phyloP scores from a whole-genome alignment of 2,113 vertebrate genomes.

The Vidua chalybeata region DNA sequence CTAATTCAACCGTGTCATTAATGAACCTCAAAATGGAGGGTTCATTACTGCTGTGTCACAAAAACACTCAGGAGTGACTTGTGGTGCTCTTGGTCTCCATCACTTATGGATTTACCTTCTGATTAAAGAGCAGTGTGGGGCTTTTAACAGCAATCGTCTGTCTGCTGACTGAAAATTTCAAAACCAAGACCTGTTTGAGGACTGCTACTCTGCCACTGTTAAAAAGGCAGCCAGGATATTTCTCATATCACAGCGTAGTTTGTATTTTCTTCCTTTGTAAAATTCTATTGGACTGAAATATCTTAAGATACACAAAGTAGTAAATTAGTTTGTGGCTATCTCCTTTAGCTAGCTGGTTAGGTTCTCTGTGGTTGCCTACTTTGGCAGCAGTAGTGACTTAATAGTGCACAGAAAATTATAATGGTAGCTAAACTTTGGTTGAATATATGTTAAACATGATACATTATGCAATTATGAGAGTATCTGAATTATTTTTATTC shows the following conservation, averaged over 20 bases:
- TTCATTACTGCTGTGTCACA: neutral
- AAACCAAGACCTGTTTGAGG: neutral
- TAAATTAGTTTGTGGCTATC: neutral
- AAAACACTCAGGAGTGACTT: neutral
- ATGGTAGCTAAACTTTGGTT: neutral
- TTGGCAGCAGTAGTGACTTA: neutral
- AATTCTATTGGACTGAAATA: neutral
- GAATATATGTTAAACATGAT: neutral
- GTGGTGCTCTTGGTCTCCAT: neutral
- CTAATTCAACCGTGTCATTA: neutral
- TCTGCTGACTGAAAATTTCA: neutral
- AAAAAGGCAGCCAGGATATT: neutral
- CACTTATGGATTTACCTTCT: neutral
- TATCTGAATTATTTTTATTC: neutral
- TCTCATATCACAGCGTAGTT: neutral
- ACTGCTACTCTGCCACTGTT: neutral
- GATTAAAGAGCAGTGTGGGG: constrained; percentile 18
- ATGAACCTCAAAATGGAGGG: neutral
- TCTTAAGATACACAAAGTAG: neutral
- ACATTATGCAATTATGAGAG: neutral
- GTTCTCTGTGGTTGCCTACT: neutral
- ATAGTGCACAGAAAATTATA: neutral
- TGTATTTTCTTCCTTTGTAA: neutral
- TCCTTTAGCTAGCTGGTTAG: neutral
- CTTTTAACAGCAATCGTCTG: neutral